Percentiles rank a stretch among this genome's conserved stretches.
Evolutionary conservation across 2,113 vertebrate genomes (phyloP).

Genomic region (Rallus limicola): DNA sequence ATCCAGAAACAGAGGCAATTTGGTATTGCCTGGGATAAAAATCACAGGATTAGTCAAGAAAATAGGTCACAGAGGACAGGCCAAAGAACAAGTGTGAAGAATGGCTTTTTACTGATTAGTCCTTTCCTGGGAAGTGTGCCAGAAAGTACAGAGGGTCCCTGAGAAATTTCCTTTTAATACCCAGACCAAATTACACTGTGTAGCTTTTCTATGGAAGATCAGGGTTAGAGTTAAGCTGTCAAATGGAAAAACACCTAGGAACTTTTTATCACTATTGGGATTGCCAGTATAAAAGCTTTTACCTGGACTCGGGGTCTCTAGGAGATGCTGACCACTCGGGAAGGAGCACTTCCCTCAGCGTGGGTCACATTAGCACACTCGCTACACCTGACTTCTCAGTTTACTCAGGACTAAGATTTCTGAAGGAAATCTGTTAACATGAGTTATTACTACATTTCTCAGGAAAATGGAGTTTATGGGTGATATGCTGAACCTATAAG

Average conservation of each 20-base stretch:
- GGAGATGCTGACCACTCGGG: background rate
- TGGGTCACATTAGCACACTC: background rate
- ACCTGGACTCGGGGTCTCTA: background rate
- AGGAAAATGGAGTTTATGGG: background rate
- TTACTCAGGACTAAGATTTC: background rate
- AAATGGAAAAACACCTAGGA: background rate
- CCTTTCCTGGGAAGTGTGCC: background rate
- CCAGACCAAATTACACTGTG: background rate
- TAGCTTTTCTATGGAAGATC: background rate
- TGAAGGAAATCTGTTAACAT: background rate
- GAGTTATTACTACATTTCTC: background rate
- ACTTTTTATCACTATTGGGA: background rate
- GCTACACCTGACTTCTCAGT: background rate
- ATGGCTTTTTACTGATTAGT: conserved; percentile 23
- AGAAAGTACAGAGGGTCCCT: conserved; percentile 13
- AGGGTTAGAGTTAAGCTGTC: background rate
- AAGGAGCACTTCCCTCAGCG: background rate
- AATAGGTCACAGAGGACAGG: conserved; percentile 31
- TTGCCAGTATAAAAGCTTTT: background rate
- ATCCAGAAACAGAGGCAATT: background rate
- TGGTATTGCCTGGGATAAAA: conserved; percentile 5
- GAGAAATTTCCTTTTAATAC: background rate
- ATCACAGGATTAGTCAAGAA: conserved; percentile 32
- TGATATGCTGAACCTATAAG: background rate
- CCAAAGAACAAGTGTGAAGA: conserved; percentile 18